These are phyloP conservation scores for Atherix ibis DNA, from an alignment of 2,888 invertebrate genomes.

Conservation along the genomic window DNA sequence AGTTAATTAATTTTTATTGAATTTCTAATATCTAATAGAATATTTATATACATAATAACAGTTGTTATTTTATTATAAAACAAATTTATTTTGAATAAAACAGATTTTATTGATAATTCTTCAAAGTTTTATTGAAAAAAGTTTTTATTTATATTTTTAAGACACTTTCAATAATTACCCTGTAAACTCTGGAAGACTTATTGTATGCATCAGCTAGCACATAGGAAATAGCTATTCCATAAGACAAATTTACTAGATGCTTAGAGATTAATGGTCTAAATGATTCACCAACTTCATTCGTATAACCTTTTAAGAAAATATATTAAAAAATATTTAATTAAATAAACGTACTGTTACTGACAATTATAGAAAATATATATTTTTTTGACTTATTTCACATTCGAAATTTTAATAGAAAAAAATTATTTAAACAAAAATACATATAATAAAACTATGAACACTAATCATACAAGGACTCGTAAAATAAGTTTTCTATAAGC, in stretches of 20 bases:
- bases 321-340: not conserved
- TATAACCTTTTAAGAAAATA: slow-evolving; percentile 51
- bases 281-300: slow-evolving; percentile 92
- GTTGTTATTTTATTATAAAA: too few relatives aligned
- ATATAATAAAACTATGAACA: too few relatives aligned
- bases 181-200: slow-evolving; percentile 50
- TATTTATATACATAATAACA: not conserved
- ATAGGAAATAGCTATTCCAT: slow-evolving; percentile 69
- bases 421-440: too few relatives aligned
- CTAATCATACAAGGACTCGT: too few relatives aligned
- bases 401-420: too few relatives aligned
- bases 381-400: too few relatives aligned
- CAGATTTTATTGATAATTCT: too few relatives aligned
- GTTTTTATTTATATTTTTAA: not conserved
- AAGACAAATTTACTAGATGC: slow-evolving; percentile 54
- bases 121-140: too few relatives aligned
- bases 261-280: slow-evolving; percentile 64
- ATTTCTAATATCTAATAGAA: too few relatives aligned
- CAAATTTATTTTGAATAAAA: too few relatives aligned
- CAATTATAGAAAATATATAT: too few relatives aligned
- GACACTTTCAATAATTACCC: slow-evolving; percentile 31
- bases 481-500: too few relatives aligned
- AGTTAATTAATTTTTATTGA: not conserved
- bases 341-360: not conserved
- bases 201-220: slow-evolving; percentile 75